Conservation (phyloP, 2,888 invertebrate species). For the Axea sp. region DNA sequence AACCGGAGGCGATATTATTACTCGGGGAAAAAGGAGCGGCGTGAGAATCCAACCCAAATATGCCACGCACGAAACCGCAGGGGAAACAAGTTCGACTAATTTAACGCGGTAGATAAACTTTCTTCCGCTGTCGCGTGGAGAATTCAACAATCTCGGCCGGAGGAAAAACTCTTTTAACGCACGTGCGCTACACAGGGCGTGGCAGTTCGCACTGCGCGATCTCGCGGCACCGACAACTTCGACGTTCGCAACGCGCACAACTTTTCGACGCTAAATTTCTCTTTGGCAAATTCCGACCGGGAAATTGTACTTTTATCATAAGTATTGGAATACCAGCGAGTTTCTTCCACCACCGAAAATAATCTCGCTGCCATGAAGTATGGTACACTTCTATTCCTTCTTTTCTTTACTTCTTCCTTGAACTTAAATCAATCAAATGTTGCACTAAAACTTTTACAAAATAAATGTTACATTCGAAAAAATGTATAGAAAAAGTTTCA, state of each 20-base stretch:
- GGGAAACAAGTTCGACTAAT: constrained; percentile 54
- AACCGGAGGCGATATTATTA: constrained; percentile 34
- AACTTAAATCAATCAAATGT: constrained; percentile 37
- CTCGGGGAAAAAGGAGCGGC: constrained; percentile 32
- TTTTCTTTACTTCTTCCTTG: not conserved
- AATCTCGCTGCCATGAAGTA: constrained; percentile 3
- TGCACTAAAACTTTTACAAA: constrained; percentile 31
- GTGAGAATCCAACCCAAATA: constrained; percentile 41
- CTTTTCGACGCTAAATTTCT: constrained; percentile 25
- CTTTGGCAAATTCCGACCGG: constrained; percentile 12
- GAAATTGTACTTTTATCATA: constrained; percentile 38
- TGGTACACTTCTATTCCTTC: not conserved
- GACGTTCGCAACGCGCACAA: constrained; percentile 20
- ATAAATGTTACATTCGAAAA: constrained; percentile 16
- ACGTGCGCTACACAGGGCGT: constrained; percentile 59
- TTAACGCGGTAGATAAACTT: constrained; percentile 57
- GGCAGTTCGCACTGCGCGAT: constrained; percentile 52
- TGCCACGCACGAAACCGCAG: constrained; percentile 49
- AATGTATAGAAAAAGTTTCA: constrained; percentile 27
- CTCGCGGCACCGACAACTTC: constrained; percentile 41
- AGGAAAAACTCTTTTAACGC: constrained; percentile 51
- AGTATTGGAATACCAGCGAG: constrained; percentile 19
- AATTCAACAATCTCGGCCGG: constrained; percentile 53
- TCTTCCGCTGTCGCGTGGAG: constrained; percentile 52
- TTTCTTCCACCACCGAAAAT: constrained; percentile 24